Evolutionary conservation across 1,140 invertebrate species (phyloP), one percentile per base, ranked within the genome.

Genomic region (Drosophila bocki): DNA sequence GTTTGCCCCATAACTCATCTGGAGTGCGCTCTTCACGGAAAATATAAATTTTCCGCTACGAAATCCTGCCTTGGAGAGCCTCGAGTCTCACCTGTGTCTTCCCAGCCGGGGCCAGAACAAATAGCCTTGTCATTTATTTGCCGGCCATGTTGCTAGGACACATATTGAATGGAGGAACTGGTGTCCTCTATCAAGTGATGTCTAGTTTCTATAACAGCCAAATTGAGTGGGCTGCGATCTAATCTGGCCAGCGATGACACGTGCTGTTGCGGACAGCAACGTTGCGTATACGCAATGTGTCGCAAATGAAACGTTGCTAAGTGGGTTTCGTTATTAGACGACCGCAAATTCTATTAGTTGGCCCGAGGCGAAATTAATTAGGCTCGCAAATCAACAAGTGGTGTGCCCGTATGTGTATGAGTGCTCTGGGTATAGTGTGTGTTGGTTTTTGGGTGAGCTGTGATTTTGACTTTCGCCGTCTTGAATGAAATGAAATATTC

Each of bases 341-440:
- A 41, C 47, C 75, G 39, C 75, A 80, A 70, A 81, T 79, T 82
- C 59, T 76, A 65, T 72, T 76, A 76, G 54, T 76, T 69, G 32
- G 51, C 76, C 68, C 48, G 45, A 39, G 70, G 61, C 70, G 45
- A 78, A 78, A 82, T 75, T 74, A 84, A 84, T 80, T 84, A 80
- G 54, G 67, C 72, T 68, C 72, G 67, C 81, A 80, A 80, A 74
- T 87, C 83, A 87, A 87, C 83, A 87, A 87, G 83, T 87, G 70
- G 53, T 42, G 50, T 11, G 41, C 26, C 5, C 6, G 6, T 6
- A 29, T n/a, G 32, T 13, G 47, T 29, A n/a, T 50, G 26, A 17
- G 26, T 17, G 13, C 26, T 17, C 26, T 50, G 48, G 15, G 26
- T 51, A 9, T 51, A 51, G n/a, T 51, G 26, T 17, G 4, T 15